Base-by-base conservation (phyloP, 2,797 vertebrate species). In the Gallirallus australis region DNA sequence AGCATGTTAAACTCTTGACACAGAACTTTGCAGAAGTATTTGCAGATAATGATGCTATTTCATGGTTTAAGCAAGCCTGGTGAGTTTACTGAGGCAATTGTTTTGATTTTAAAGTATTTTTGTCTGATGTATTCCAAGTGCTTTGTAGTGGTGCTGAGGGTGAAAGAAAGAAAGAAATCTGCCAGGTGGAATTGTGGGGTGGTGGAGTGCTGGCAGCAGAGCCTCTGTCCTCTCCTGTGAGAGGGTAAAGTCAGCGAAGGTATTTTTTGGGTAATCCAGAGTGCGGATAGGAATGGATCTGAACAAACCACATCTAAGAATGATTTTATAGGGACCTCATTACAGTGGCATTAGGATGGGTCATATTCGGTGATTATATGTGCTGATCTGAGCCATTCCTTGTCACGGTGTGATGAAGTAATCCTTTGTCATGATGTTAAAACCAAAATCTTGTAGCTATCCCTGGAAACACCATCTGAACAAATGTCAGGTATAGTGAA, bases 331-430 rank as follows among this genome's bases (percentile, higher is more conserved):
- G 0, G 2, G 45, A 8, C 24, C 2, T 52, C 3, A 7, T 76
- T 82, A 11, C 21, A 24, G 30, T 25, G 59, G 31, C 42, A 54
- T 2, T 37, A 60, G 60, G 30, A 31, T 17, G 42, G 35, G 7
- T 66, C 8, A 12, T 5, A 15, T 27, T 39, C 33, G 40, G 2
- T 8, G 15, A 21, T 57, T 27, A 15, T 0, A 0, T 33, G 27
- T 18, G 2, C 18, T 59, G 37, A 11, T 45, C 35, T 76, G 64
- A 84, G 39, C 30, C 16, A 6, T 65, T 33, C 19, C 17, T 42
- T 40, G 13, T 35, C 47, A 28, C 0, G 0, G 13, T 33, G 11
- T n/a, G 35, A 15, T 31, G 50, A 73, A 73, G 20, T n/a, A 76
- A 31, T 73, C 45, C 28, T 87, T 60, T 0, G 0, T 80, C 12